phyloP scores from a whole-genome alignment of 2,113 vertebrate genomes.

The Climacteris rufus region DNA sequence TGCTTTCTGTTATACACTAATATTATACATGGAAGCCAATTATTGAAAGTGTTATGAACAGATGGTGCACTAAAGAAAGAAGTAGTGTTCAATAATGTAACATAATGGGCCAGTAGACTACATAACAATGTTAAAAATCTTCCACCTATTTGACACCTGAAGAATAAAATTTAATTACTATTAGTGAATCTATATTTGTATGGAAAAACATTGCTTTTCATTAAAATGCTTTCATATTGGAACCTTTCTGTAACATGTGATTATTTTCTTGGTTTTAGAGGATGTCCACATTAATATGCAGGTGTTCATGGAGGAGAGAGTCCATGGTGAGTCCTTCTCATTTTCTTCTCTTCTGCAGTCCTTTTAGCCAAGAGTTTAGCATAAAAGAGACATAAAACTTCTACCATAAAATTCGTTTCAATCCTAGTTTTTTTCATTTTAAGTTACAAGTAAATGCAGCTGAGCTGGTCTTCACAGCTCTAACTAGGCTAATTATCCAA shows the following conservation, averaged over 20 bases:
- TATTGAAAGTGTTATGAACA: slow-evolving; percentile 41
- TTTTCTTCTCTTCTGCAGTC: background rate
- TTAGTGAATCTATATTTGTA: background rate
- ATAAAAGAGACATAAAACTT: background rate
- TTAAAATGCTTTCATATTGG: background rate
- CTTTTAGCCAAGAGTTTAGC: background rate
- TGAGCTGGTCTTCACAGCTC: background rate
- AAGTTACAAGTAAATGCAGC: background rate
- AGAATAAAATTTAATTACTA: background rate
- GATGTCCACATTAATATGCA: background rate
- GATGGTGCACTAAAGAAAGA: slow-evolving; percentile 21
- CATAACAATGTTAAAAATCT: background rate
- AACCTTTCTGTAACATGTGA: background rate
- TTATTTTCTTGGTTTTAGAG: background rate
- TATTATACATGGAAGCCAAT: slow-evolving; percentile 8
- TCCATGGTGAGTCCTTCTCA: background rate
- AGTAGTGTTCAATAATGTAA: background rate
- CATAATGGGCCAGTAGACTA: background rate
- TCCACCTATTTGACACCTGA: background rate
- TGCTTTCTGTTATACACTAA: slow-evolving; percentile 26
- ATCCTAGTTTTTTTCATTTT: background rate
- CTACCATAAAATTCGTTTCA: background rate
- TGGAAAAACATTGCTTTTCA: background rate
- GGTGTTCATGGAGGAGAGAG: background rate
- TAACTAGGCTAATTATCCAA: background rate